Conservation (phyloP, 92 coral and sea anemone species). For the Palythoa heliodiscus region DNA sequence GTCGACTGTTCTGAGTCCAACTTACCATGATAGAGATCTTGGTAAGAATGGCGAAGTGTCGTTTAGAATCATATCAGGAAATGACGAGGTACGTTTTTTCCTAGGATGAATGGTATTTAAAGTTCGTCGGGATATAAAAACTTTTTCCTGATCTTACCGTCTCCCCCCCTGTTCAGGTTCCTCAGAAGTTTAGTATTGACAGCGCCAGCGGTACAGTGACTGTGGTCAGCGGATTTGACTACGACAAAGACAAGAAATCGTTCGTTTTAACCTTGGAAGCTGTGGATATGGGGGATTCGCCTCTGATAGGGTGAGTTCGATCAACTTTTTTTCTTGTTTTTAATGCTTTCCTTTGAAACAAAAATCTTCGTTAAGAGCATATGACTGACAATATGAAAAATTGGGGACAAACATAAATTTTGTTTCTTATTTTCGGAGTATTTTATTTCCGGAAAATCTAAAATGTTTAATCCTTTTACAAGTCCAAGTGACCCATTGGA, state of each 20-base stretch:
- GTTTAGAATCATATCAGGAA: conserved; percentile 66
- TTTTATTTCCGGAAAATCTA: no score
- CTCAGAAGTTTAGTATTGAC: conserved; percentile 77
- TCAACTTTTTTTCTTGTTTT: background rate
- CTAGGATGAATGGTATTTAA: background rate
- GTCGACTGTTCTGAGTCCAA: conserved; percentile 64
- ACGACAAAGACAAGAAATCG: conserved; percentile 60
- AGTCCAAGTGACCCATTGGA: no score
- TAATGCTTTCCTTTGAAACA: background rate
- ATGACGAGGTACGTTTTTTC: conserved; percentile 60
- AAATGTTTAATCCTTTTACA: no score
- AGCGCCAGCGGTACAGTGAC: conserved; percentile 64
- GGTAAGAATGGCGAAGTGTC: conserved; percentile 77
- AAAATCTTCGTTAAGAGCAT: background rate
- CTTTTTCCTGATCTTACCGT: background rate
- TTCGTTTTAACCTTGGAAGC: conserved; percentile 77
- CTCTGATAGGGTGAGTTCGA: conserved; percentile 71
- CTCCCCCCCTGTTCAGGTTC: conserved; percentile 50
- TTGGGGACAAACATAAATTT: no score
- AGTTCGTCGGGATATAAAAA: background rate
- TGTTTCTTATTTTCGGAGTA: no score
- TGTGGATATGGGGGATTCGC: conserved; percentile 80
- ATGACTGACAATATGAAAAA: background rate
- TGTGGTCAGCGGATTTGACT: conserved; percentile 72
- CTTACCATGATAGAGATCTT: conserved; percentile 76